Evolutionary conservation across 2,888 invertebrate species (phyloP).

Genomic region (Ophion obscuratus): DNA sequence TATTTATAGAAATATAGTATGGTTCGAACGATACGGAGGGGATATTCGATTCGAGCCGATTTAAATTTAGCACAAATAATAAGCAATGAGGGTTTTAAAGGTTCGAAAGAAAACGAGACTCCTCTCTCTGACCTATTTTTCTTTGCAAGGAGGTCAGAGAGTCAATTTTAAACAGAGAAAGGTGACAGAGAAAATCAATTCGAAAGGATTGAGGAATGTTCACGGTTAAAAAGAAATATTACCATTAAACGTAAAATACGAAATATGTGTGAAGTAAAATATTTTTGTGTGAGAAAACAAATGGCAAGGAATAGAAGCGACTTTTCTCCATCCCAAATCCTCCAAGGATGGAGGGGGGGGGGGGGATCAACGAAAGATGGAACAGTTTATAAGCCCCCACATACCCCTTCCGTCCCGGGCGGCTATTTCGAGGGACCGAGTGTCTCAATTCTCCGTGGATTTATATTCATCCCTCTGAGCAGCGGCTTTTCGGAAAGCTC

Average conservation of each 20-base stretch:
- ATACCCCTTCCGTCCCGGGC: background rate
- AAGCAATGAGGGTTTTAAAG: background rate
- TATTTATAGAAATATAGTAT: slow-evolving; percentile 32
- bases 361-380: background rate
- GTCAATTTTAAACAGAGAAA: background rate
- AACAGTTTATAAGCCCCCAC: slow-evolving; percentile 2
- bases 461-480: slow-evolving; percentile 30
- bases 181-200: too few species aligned
- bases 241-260: too few species aligned
- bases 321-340: slow-evolving; percentile 7
- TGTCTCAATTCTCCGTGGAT: slow-evolving; percentile 24
- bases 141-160: background rate
- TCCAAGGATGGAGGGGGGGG: background rate
- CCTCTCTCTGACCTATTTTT: background rate
- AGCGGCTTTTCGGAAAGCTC: slow-evolving; percentile 7
- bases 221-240: too few species aligned
- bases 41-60: slow-evolving; percentile 27
- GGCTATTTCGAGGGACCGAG: slow-evolving; percentile 8
- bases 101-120: background rate
- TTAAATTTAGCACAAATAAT: slow-evolving; percentile 22
- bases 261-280: background rate
- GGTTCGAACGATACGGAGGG: background rate
- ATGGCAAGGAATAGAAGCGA: background rate
- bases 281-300: background rate
- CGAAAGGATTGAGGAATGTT: too few species aligned